Evolutionary conservation across 2,888 invertebrate genomes (phyloP), one percentile per base, ranked within the genome.

Genomic region (Malthinus flaveolus): DNA sequence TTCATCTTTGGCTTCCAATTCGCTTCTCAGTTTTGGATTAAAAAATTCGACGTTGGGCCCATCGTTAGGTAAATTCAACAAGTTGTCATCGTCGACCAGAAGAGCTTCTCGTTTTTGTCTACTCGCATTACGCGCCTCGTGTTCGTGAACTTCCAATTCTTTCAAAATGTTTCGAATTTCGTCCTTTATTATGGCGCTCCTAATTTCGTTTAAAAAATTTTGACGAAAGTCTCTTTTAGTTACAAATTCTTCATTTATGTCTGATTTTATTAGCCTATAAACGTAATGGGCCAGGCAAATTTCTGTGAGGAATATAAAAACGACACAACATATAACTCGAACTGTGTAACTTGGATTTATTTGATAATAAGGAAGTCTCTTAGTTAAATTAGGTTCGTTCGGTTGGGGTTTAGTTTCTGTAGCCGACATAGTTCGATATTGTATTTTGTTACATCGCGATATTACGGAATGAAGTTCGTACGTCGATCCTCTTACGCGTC

Each of bases 31-130:
- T 72, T 87, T 88, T 0, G 89, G 88, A 69, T 87, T 85, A 72
- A 89, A 88, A 77, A 89, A 90, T 69, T 90, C 89, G n/a, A 89
- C 87, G 64, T 85, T 83, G 0, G 83, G 82, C 7, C 83, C 83
- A 12, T 74, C 75, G 4, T 68, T 70, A 31, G 72, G 68, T 5
- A 68, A 61, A 46, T 66, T 68, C 56, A 75, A 63, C 63, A 72
- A 67, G 61, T 73, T 75, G 46, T 72, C 70, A 32, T 73, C 69
- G 33, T 68, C 67, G 8, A 66, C 37, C 10, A 63, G 54, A 13
- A 64, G 49, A 13, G 68, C 63, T 48, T 67, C 65, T n/a, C 70
- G 64, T 52, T 68, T 71, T 37, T 44, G 45, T 7, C 60, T 46
- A 10, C 52, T 44, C 11, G 49, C 23, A 31, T 56, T 49, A 11